Evolutionary conservation across 2,797 vertebrate species (phyloP).

Genomic region (Channallabes apus): DNA sequence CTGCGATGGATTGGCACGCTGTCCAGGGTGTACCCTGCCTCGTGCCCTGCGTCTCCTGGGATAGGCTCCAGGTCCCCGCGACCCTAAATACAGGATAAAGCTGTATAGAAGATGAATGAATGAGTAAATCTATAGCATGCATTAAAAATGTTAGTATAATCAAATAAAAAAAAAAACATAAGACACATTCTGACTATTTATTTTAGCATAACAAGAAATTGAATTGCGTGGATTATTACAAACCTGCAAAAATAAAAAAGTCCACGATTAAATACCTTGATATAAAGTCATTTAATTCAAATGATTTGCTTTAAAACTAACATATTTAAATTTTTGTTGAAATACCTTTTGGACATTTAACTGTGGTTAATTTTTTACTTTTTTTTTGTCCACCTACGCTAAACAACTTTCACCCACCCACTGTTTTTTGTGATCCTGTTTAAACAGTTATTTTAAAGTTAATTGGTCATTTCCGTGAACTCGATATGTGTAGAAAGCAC

Average conservation of each 20-base stretch:
- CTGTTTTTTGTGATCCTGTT: neutral
- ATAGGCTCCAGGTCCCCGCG: too few species aligned
- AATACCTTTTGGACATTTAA: neutral
- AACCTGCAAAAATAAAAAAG: neutral
- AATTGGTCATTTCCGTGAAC: neutral
- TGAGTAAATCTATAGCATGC: neutral
- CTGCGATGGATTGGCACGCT: too few species aligned
- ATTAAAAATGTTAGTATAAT: neutral
- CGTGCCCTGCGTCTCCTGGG: too few species aligned
- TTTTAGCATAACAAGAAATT: neutral
- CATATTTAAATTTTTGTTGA: neutral
- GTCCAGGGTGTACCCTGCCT: too few species aligned
- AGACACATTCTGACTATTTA: neutral
- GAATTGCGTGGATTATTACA: neutral
- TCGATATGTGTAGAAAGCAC: constrained; percentile 73
- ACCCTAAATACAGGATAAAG: too few species aligned
- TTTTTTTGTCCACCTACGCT: neutral
- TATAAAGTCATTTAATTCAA: neutral
- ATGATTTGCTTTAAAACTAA: neutral
- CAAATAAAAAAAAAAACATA: neutral
- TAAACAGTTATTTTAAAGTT: neutral
- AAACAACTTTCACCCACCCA: neutral
- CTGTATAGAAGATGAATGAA: too few species aligned
- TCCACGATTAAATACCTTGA: neutral
- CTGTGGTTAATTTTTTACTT: neutral